phyloP scores from a whole-genome alignment of 1,140 invertebrate species.

The Armadillidium nasatum region DNA sequence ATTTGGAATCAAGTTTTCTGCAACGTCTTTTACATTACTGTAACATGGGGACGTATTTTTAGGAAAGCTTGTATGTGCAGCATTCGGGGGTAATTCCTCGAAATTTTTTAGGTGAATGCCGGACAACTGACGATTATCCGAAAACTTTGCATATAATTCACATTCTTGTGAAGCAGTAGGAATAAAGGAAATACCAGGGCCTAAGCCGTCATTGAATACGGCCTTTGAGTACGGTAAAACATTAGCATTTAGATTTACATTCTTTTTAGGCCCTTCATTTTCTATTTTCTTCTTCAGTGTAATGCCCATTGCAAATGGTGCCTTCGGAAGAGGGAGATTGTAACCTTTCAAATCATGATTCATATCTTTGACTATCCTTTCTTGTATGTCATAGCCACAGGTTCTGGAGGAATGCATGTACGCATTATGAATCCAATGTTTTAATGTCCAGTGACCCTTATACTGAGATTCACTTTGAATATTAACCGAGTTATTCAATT shows the following conservation, averaged over 20 bases:
- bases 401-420: slow-evolving; percentile 26
- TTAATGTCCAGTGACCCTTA: slow-evolving; percentile 31
- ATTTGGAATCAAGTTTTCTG: too few relatives aligned
- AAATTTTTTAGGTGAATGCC: neutral
- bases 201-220: neutral
- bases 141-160: neutral
- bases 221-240: neutral
- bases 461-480: slow-evolving; percentile 29
- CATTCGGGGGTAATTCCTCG: neutral
- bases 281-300: neutral
- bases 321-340: neutral
- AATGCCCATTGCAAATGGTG: neutral
- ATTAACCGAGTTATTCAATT: slow-evolving; percentile 31
- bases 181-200: neutral
- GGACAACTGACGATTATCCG: neutral
- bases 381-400: slow-evolving; percentile 30
- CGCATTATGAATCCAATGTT: slow-evolving; percentile 30
- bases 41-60: too few relatives aligned
- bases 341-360: neutral
- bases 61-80: neutral
- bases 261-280: neutral
- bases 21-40: too few relatives aligned
- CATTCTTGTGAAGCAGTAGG: neutral
- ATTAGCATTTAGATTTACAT: neutral
- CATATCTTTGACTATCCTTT: neutral